A percentile compares a stretch with the other conserved stretches of the same genome.
Evolutionary conservation across 1,140 invertebrate genomes (phyloP).

Genomic region (Meloidogyne chitwoodi): DNA sequence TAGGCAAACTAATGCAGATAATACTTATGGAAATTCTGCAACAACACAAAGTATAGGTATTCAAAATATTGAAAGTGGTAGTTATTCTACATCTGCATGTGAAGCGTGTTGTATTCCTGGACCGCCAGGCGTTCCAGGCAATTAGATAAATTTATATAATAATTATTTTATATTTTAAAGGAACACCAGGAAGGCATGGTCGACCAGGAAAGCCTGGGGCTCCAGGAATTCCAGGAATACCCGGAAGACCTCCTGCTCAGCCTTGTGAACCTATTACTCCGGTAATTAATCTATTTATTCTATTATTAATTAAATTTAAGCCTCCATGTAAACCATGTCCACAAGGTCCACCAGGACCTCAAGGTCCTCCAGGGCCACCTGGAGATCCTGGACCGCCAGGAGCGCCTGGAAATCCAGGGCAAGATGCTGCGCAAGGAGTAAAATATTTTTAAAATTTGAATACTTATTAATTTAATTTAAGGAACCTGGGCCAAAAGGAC

Average conservation of each 20-base stretch:
- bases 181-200: slow-evolving; percentile 27
- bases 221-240: slow-evolving; percentile 30
- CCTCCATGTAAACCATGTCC: slow-evolving; percentile 32
- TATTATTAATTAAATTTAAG: background rate
- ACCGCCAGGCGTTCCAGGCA: slow-evolving; percentile 26
- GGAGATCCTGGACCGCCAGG: slow-evolving; percentile 25
- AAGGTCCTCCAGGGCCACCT: slow-evolving; percentile 25
- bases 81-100: background rate
- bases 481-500: slow-evolving; percentile 20
- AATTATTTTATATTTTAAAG: background rate
- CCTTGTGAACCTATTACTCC: slow-evolving; percentile 30
- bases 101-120: slow-evolving; percentile 30
- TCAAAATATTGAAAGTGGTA: background rate
- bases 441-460: background rate
- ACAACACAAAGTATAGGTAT: background rate
- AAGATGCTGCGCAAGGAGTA: slow-evolving; percentile 23
- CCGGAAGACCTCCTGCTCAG: slow-evolving; percentile 25
- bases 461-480: background rate
- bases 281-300: background rate
- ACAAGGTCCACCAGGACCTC: slow-evolving; percentile 30
- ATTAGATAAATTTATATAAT: background rate
- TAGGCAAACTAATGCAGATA: background rate
- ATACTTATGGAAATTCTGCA: background rate
- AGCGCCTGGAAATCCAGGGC: slow-evolving; percentile 25
- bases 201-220: slow-evolving; percentile 32